phyloP scores from a whole-genome alignment of 2,113 vertebrate genomes.

The Entelurus aequoreus region DNA sequence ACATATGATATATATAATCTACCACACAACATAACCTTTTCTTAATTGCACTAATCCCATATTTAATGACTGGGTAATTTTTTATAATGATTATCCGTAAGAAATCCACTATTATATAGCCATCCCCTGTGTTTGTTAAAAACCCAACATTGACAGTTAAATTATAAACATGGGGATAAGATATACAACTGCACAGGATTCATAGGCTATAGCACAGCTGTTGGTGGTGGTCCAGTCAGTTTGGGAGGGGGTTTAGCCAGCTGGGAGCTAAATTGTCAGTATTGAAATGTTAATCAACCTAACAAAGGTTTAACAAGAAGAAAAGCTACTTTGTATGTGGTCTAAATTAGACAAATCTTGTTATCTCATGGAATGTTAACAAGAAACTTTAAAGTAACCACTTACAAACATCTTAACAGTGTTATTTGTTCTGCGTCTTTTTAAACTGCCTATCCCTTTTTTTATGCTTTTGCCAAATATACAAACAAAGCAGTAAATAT shows the following conservation, averaged over 20 bases:
- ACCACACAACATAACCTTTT: too few species aligned
- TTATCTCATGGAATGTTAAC: constrained; percentile 5
- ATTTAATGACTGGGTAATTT: too few species aligned
- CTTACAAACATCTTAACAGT: constrained; percentile 16
- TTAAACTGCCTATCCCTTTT: not conserved
- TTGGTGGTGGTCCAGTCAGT: not conserved
- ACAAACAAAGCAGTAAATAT: not conserved
- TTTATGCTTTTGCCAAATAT: constrained; percentile 9
- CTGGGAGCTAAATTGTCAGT: not conserved
- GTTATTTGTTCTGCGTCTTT: constrained; percentile 9
- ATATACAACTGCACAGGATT: not conserved
- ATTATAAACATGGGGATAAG: not conserved
- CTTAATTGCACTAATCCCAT: too few species aligned
- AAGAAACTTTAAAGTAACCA: constrained; percentile 9
- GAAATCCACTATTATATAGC: too few species aligned
- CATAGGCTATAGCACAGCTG: not conserved
- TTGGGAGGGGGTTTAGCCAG: not conserved
- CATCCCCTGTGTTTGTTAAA: too few species aligned
- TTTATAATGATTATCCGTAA: too few species aligned
- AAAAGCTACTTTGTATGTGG: not conserved
- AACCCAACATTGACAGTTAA: too few species aligned
- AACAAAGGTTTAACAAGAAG: constrained; percentile 5
- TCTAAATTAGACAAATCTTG: constrained; percentile 4
- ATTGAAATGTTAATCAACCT: constrained; percentile 7
- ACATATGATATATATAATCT: too few species aligned